A percentile compares a stretch with the other conserved stretches of the same genome.
Conservation (phyloP, 1,140 invertebrate species). For the Mamestra configurata region DNA sequence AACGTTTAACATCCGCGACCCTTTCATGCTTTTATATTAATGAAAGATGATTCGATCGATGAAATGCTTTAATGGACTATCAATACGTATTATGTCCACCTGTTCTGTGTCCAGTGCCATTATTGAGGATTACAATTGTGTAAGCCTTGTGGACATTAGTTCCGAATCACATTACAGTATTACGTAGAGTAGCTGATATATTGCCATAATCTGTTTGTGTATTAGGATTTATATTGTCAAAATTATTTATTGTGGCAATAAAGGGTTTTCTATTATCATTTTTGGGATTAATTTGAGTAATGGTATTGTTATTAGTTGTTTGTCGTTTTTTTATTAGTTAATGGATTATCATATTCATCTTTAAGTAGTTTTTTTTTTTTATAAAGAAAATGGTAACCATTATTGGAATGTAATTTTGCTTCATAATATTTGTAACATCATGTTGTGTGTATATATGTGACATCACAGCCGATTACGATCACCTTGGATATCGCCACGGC, state of each 20-base stretch:
- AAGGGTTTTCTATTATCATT: conserved; percentile 38
- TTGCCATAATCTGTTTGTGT: conserved; percentile 55
- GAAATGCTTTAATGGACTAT: conserved; percentile 75
- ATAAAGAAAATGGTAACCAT: no score
- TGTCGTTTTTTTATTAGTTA: conserved; percentile 8
- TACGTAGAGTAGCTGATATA: conserved; percentile 53
- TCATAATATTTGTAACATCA: background rate
- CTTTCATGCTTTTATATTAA: conserved; percentile 68
- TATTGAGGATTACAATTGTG: conserved; percentile 70
- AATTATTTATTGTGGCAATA: conserved; percentile 41
- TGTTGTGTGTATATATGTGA: background rate
- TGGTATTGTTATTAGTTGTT: conserved; percentile 44
- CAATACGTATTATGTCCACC: conserved; percentile 74
- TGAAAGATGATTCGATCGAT: conserved; percentile 69
- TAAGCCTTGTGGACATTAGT: conserved; percentile 68
- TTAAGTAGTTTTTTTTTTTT: background rate
- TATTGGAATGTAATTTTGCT: no score
- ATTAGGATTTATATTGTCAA: conserved; percentile 47
- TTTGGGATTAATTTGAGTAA: conserved; percentile 45
- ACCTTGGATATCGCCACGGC: conserved; percentile 14
- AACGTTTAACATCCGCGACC: conserved; percentile 66
- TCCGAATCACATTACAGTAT: conserved; percentile 58
- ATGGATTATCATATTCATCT: background rate
- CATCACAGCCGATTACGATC: conserved; percentile 9
- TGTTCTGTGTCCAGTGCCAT: conserved; percentile 63